Conservation (phyloP, 2,888 invertebrate genomes). For the Epirrhoe tristata region DNA sequence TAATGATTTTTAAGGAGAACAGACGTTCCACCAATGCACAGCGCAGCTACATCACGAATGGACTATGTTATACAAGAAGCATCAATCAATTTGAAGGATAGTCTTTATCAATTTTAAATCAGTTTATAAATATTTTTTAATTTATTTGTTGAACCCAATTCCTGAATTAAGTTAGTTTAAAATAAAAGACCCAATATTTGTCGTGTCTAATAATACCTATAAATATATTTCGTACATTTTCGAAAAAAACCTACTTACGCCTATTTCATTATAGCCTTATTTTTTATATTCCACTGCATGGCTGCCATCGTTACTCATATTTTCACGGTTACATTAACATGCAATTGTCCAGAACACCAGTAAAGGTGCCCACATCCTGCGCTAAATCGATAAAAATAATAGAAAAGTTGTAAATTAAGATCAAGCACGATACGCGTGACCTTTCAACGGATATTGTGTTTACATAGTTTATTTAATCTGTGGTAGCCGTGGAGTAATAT, state of each 20-base stretch:
- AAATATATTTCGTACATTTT: too few relatives aligned
- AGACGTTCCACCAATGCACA: too few relatives aligned
- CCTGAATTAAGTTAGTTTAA: too few relatives aligned
- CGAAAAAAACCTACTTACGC: neutral
- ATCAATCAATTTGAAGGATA: too few relatives aligned
- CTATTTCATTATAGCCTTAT: neutral
- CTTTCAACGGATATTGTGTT: conserved; percentile 44
- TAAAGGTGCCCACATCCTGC: conserved; percentile 35
- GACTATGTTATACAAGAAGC: too few relatives aligned
- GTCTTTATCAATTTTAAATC: too few relatives aligned
- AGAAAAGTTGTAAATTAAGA: conserved; percentile 46
- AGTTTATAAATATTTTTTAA: too few relatives aligned
- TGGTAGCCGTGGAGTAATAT: conserved; percentile 12
- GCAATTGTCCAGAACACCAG: conserved; percentile 10
- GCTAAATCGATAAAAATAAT: conserved; percentile 40
- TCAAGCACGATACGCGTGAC: conserved; percentile 39
- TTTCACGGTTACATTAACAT: neutral
- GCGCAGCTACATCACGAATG: too few relatives aligned
- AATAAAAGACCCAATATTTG: too few relatives aligned
- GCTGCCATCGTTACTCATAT: neutral
- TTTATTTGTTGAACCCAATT: too few relatives aligned
- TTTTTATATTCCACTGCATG: neutral
- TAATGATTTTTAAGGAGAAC: too few relatives aligned
- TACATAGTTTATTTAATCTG: conserved; percentile 34
- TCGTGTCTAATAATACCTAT: too few relatives aligned